These are phyloP conservation scores for Lepidocolaptes lacrymiger DNA, from an alignment of 2,797 vertebrate species.

Conservation along the genomic window DNA sequence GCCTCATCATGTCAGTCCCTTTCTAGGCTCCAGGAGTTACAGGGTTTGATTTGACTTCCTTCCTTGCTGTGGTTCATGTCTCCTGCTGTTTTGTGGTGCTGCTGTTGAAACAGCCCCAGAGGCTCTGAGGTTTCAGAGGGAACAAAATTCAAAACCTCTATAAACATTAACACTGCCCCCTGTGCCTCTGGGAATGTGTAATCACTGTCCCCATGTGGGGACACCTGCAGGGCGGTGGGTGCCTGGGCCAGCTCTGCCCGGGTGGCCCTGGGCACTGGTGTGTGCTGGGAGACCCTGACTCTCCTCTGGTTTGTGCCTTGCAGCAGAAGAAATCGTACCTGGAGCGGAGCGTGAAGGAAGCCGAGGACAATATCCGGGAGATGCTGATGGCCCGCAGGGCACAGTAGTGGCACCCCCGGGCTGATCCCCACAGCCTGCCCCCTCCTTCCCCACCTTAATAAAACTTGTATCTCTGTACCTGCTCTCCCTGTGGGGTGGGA, in stretches of 20 bases:
- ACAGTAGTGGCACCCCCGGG: slow-evolving; percentile 73
- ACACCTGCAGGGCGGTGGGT: not conserved
- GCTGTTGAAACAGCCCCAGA: not conserved
- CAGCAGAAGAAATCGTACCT: slow-evolving; percentile 96
- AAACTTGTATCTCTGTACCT: not conserved
- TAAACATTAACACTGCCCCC: not conserved
- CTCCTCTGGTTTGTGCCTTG: slow-evolving; percentile 12
- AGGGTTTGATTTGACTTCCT: not conserved
- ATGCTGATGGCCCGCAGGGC: slow-evolving; percentile 93
- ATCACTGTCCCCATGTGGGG: not conserved
- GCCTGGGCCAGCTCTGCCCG: not conserved
- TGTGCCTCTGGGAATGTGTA: not conserved
- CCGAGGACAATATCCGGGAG: slow-evolving; percentile 95
- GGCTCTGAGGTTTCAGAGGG: not conserved
- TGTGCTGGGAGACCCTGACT: not conserved
- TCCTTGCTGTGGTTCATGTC: not conserved
- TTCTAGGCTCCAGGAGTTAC: not conserved
- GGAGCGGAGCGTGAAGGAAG: slow-evolving; percentile 95
- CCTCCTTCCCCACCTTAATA: not conserved
- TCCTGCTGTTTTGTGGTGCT: not conserved
- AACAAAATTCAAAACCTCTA: not conserved
- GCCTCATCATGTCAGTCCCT: not conserved
- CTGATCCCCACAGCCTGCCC: not conserved
- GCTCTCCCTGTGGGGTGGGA: not conserved
- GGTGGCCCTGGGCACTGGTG: not conserved